Evolutionary conservation across 2,888 invertebrate species (phyloP).

Genomic region (Stratiomys singularior): DNA sequence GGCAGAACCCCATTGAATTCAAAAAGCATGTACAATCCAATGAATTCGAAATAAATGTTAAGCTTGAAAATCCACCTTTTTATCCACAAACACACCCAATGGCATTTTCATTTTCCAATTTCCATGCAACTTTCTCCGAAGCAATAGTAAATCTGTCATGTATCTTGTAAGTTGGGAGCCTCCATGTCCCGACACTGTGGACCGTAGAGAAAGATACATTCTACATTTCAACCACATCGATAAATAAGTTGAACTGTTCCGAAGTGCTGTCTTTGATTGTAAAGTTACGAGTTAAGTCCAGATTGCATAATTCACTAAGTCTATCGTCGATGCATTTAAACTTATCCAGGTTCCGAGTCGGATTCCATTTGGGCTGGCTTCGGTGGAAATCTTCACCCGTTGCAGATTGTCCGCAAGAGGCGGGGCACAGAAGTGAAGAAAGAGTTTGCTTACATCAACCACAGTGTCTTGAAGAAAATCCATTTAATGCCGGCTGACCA

Average conservation of each 20-base stretch:
- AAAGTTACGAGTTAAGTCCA: conserved; percentile 24
- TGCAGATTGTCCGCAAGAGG: neutral
- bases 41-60: too few relatives aligned
- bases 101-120: conserved; percentile 8
- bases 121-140: conserved; percentile 23
- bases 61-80: too few relatives aligned
- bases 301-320: conserved; percentile 37
- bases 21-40: too few relatives aligned
- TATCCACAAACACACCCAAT: neutral
- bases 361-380: neutral
- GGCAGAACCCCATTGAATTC: too few relatives aligned
- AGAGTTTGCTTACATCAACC: neutral
- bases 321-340: conserved; percentile 38
- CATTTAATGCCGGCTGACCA: conserved; percentile 7
- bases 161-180: neutral
- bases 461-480: conserved; percentile 28
- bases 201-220: conserved; percentile 31
- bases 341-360: conserved; percentile 6
- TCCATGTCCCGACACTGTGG: conserved; percentile 20
- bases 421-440: neutral
- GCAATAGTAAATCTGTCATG: conserved; percentile 37
- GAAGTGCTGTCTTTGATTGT: conserved; percentile 39
- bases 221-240: conserved; percentile 30
- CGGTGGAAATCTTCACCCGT: neutral
- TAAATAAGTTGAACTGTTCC: conserved; percentile 33